Conservation (phyloP, 2,113 vertebrate species). For the Odontophorus gujanensis region DNA sequence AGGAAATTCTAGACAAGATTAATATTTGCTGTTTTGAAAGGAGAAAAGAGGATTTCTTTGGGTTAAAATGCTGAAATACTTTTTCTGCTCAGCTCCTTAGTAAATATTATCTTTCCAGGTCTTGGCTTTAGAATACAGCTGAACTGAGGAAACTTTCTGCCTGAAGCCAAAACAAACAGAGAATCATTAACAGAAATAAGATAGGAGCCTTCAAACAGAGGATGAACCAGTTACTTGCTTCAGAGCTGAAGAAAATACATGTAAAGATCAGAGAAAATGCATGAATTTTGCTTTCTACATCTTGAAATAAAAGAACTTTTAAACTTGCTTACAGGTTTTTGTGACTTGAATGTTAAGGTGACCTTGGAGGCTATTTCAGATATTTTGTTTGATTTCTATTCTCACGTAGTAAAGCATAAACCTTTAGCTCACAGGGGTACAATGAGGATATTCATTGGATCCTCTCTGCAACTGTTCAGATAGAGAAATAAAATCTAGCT, state of each 20-base stretch:
- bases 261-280: neutral
- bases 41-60: neutral
- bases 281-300: neutral
- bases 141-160: slow-evolving; percentile 7
- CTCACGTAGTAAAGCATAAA: neutral
- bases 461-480: neutral
- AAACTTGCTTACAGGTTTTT: neutral
- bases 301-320: neutral
- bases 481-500: neutral
- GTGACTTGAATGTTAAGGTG: neutral
- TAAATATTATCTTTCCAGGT: slow-evolving; percentile 7
- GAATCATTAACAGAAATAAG: neutral
- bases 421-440: neutral
- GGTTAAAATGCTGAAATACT: neutral
- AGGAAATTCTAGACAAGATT: neutral
- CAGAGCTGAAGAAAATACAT: neutral
- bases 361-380: neutral
- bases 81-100: neutral
- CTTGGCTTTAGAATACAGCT: neutral
- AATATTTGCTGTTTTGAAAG: neutral
- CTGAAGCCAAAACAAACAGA: slow-evolving; percentile 50
- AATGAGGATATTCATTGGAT: neutral
- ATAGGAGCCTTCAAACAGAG: neutral
- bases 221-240: neutral
- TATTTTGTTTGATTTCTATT: neutral